Evolutionary conservation across 2,113 vertebrate genomes (phyloP).

Genomic region (Lota lota): DNA sequence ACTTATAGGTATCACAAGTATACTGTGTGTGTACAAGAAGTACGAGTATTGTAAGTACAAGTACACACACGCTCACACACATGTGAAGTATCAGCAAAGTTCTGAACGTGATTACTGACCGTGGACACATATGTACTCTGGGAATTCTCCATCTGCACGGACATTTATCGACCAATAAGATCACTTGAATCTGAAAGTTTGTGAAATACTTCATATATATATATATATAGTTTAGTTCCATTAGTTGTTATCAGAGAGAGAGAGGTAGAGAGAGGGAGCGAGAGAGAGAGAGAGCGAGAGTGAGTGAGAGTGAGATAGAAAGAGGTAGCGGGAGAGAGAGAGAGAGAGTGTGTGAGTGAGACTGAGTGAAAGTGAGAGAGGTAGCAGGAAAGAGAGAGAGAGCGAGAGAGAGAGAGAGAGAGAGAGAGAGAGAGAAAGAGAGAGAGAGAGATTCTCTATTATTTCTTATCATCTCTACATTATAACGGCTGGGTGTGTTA

Average conservation of each 20-base stretch:
- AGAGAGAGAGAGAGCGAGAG: conserved; percentile 4
- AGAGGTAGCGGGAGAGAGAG: background rate
- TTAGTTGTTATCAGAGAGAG: conserved; percentile 5
- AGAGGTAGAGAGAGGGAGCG: background rate
- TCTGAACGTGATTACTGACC: too few relatives aligned
- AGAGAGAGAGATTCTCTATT: conserved; percentile 45
- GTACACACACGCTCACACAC: too few relatives aligned
- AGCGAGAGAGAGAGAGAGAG: background rate
- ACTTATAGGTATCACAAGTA: too few relatives aligned
- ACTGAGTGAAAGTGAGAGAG: background rate
- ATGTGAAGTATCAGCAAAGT: too few relatives aligned
- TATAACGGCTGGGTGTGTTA: conserved; percentile 54
- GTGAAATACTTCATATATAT: background rate
- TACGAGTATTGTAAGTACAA: too few relatives aligned
- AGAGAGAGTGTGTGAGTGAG: conserved; percentile 3
- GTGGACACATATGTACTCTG: background rate
- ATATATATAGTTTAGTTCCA: background rate
- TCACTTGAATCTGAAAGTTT: background rate
- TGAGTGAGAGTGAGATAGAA: background rate
- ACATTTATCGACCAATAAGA: background rate
- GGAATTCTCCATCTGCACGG: background rate
- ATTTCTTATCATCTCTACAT: conserved; percentile 68
- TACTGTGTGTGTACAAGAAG: too few relatives aligned
- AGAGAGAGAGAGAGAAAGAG: background rate
- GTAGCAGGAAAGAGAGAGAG: background rate